Conservation (phyloP, 2,888 invertebrate genomes). For the Sepiola atlantica region DNA sequence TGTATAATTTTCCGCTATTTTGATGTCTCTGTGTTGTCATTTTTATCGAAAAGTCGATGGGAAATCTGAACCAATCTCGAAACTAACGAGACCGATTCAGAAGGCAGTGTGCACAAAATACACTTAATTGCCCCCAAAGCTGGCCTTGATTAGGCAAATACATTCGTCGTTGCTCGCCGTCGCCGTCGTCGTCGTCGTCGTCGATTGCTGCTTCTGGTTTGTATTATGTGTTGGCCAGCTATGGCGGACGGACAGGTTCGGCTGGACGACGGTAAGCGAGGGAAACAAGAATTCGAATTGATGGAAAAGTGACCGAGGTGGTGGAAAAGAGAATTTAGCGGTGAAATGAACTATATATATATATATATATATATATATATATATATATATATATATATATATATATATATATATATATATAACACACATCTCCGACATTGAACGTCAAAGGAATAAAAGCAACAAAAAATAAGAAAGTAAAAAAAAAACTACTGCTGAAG, state of each 20-base stretch:
- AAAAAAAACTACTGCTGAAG: not conserved
- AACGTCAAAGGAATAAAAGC: not conserved
- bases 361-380: not conserved
- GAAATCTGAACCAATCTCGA: slow-evolving; percentile 14
- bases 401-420: not conserved
- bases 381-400: slow-evolving; percentile 15
- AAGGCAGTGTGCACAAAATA: slow-evolving; percentile 35
- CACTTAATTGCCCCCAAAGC: slow-evolving; percentile 46
- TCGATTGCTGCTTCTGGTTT: not conserved
- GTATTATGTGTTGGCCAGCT: slow-evolving; percentile 2
- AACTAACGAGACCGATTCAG: slow-evolving; percentile 45
- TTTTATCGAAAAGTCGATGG: slow-evolving; percentile 47
- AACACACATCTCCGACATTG: not conserved
- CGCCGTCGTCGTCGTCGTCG: not conserved
- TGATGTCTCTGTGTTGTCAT: slow-evolving; percentile 48
- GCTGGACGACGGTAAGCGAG: not conserved
- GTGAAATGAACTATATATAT: not conserved
- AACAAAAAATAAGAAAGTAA: not conserved
- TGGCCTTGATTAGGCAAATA: slow-evolving; percentile 45
- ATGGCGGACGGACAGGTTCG: slow-evolving; percentile 19
- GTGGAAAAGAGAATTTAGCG: not conserved
- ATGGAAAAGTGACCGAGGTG: not conserved
- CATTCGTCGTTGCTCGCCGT: slow-evolving; percentile 11
- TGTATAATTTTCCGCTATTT: slow-evolving; percentile 47
- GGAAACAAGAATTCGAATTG: not conserved